phyloP scores from a whole-genome alignment of 2,888 invertebrate genomes.

The Drosophila pseudotalamancana region DNA sequence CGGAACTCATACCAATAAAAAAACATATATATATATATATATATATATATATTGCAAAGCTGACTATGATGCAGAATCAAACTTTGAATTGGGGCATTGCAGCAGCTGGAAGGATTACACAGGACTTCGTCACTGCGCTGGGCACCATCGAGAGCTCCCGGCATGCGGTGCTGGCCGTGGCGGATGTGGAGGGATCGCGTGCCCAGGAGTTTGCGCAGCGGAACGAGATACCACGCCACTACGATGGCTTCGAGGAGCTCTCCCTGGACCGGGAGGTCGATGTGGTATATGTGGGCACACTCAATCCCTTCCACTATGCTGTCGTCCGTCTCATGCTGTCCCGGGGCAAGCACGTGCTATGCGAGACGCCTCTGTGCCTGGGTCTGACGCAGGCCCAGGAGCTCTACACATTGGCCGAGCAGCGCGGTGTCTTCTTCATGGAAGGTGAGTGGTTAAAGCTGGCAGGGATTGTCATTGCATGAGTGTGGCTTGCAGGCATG shows the following conservation, averaged over 20 bases:
- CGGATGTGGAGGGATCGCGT: conserved; percentile 89
- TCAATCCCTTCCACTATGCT: conserved; percentile 90
- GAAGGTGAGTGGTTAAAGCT: conserved; percentile 85
- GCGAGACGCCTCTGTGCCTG: conserved; percentile 95
- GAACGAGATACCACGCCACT: conserved; percentile 89
- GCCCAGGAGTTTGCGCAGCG: conserved; percentile 91
- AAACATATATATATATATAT: background rate
- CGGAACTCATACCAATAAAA: no score
- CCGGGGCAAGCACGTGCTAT: conserved; percentile 93
- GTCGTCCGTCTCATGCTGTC: conserved; percentile 90
- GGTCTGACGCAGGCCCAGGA: conserved; percentile 90
- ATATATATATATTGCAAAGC: background rate
- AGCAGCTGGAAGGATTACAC: conserved; percentile 93
- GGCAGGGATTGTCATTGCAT: background rate
- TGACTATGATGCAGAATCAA: conserved; percentile 47
- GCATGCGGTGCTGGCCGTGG: conserved; percentile 88
- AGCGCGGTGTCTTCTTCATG: conserved; percentile 91
- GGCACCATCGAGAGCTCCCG: conserved; percentile 87
- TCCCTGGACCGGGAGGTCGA: conserved; percentile 91
- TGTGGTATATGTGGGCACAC: conserved; percentile 92
- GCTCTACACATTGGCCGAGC: conserved; percentile 88
- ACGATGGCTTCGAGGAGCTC: conserved; percentile 91
- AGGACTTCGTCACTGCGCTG: conserved; percentile 92
- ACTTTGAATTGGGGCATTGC: conserved; percentile 90
- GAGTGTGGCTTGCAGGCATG: conserved; percentile 84